phyloP scores from a whole-genome alignment of 2,888 invertebrate genomes.

The Sicus ferrugineus region DNA sequence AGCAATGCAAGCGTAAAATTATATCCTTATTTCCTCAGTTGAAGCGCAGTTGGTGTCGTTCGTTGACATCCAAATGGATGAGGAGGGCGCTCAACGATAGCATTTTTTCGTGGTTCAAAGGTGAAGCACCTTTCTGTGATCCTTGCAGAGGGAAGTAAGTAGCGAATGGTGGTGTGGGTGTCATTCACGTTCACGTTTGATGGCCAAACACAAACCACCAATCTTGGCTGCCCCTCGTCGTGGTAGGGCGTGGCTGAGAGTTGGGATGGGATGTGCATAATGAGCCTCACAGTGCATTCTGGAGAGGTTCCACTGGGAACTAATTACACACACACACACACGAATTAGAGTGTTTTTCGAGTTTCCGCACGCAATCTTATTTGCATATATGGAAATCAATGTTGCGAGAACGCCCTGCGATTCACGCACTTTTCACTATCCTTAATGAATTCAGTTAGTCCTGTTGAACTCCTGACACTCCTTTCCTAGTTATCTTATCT shows the following conservation, averaged over 20 bases:
- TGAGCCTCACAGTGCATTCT: background rate
- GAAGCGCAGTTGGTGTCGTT: background rate
- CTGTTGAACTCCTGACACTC: too few species aligned
- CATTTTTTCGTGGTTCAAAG: constrained; percentile 5
- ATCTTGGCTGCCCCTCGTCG: too few species aligned
- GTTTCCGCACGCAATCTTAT: too few species aligned
- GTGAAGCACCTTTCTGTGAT: background rate
- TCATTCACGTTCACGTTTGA: too few species aligned
- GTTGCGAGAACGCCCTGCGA: too few species aligned
- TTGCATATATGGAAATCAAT: too few species aligned
- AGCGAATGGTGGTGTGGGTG: too few species aligned
- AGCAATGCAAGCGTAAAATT: constrained; percentile 2
- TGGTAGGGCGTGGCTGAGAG: background rate
- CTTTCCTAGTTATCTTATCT: too few species aligned
- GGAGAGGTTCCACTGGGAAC: background rate
- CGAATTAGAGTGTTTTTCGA: background rate
- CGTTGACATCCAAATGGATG: background rate
- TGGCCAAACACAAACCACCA: too few species aligned
- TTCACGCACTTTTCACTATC: too few species aligned
- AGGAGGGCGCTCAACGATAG: background rate
- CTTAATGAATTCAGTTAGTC: too few species aligned
- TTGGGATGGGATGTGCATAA: background rate
- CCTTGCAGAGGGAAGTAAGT: background rate
- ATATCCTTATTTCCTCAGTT: background rate
- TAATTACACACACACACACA: background rate